A percentile compares a stretch with the other conserved stretches of the same genome.
phyloP scores from a whole-genome alignment of 2,797 vertebrate genomes.

The Leptodactylus fallax region DNA sequence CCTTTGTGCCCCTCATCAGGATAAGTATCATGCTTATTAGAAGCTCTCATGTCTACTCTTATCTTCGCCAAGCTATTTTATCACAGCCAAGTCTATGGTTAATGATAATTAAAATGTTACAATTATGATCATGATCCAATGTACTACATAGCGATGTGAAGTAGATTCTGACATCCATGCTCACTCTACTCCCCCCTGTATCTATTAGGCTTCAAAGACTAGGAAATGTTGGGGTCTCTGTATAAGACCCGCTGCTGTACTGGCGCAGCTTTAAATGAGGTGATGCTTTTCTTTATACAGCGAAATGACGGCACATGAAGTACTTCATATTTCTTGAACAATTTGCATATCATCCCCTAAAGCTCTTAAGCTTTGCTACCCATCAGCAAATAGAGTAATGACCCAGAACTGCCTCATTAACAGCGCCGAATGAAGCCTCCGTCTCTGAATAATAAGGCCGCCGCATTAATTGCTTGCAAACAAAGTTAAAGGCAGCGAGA shows the following conservation, averaged over 20 bases:
- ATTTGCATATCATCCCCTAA: slow-evolving; percentile 55
- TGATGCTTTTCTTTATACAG: slow-evolving; percentile 34
- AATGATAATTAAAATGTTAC: neutral
- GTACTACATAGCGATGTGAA: neutral
- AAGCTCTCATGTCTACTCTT: too few relatives aligned
- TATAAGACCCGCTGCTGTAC: neutral
- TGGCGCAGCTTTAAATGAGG: slow-evolving; percentile 4
- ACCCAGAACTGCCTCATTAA: slow-evolving; percentile 54
- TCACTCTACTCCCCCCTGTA: neutral
- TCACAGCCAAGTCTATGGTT: neutral
- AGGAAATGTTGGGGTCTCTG: neutral
- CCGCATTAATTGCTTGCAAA: slow-evolving; percentile 43
- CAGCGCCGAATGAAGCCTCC: slow-evolving; percentile 41
- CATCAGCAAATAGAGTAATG: slow-evolving; percentile 46
- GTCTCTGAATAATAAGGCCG: slow-evolving; percentile 30
- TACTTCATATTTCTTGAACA: slow-evolving; percentile 31
- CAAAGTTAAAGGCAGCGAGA: slow-evolving; percentile 33
- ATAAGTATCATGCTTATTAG: neutral
- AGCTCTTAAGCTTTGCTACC: slow-evolving; percentile 46
- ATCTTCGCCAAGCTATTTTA: neutral
- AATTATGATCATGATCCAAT: slow-evolving; percentile 2
- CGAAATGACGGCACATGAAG: slow-evolving; percentile 32
- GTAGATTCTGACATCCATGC: neutral
- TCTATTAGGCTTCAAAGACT: neutral
- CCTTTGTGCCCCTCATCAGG: neutral